These are phyloP conservation scores for Rhingia campestris DNA, from an alignment of 2,888 invertebrate species.

Conservation along the genomic window DNA sequence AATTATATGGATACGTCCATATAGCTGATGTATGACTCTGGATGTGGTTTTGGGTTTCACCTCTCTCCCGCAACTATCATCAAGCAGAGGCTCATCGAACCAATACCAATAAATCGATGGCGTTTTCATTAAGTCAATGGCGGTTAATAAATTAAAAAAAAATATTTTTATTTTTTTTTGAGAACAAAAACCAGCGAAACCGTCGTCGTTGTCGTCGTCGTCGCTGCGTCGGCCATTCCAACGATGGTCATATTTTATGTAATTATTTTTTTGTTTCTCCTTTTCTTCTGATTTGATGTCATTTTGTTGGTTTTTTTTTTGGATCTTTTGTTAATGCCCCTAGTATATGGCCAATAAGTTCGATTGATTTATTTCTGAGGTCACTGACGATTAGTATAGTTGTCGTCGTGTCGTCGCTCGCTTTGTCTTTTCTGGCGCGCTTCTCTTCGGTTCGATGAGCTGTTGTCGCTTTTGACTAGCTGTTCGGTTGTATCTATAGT, in stretches of 20 bases:
- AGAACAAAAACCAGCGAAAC: slow-evolving; percentile 29
- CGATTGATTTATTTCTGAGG: slow-evolving; percentile 78
- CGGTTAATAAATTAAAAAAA: slow-evolving; percentile 49
- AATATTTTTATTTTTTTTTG: neutral
- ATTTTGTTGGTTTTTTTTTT: slow-evolving; percentile 17
- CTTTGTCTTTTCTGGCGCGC: slow-evolving; percentile 41
- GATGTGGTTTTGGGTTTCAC: slow-evolving; percentile 48
- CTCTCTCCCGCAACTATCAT: slow-evolving; percentile 25
- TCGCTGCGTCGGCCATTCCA: slow-evolving; percentile 16
- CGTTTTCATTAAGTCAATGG: slow-evolving; percentile 62
- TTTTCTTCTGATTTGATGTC: slow-evolving; percentile 69
- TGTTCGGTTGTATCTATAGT: slow-evolving; percentile 39
- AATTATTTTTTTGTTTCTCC: slow-evolving; percentile 51
- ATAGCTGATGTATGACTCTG: slow-evolving; percentile 15
- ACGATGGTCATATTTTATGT: slow-evolving; percentile 64
- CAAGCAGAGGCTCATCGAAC: neutral
- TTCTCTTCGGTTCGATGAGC: slow-evolving; percentile 26
- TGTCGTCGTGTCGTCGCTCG: slow-evolving; percentile 64
- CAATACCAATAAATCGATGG: slow-evolving; percentile 40
- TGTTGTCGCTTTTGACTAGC: slow-evolving; percentile 6
- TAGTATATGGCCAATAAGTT: slow-evolving; percentile 79
- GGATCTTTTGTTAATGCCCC: slow-evolving; percentile 76
- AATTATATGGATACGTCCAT: slow-evolving; percentile 42
- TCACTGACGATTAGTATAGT: slow-evolving; percentile 70
- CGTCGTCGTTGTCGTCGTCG: too few relatives aligned